These are phyloP conservation scores for Aselliscus stoliczkanus DNA, from an alignment of 2,797 vertebrate species.

Conservation along the genomic window DNA sequence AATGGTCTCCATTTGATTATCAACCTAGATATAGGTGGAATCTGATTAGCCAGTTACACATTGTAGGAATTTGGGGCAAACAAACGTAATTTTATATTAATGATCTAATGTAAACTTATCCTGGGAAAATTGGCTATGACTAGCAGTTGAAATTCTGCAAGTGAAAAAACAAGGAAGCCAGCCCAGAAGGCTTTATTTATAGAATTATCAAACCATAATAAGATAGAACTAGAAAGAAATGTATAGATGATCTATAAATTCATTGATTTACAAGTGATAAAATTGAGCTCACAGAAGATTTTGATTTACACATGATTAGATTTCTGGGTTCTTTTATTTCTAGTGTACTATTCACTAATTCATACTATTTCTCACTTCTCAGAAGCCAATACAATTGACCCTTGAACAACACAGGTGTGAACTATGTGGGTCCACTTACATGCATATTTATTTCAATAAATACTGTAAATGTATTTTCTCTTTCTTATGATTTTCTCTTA, in stretches of 20 bases:
- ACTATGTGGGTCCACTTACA: background rate
- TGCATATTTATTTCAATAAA: background rate
- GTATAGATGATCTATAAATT: background rate
- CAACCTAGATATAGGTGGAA: background rate
- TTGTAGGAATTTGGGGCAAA: background rate
- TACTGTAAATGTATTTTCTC: background rate
- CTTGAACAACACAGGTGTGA: background rate
- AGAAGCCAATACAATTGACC: background rate
- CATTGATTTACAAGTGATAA: background rate
- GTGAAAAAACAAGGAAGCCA: background rate
- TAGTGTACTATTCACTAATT: background rate
- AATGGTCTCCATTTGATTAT: background rate
- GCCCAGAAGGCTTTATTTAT: background rate
- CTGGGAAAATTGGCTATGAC: background rate
- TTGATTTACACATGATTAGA: background rate
- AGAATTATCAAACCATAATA: background rate
- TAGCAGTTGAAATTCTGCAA: background rate
- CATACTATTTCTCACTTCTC: background rate
- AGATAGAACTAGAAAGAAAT: background rate
- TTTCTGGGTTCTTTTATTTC: background rate
- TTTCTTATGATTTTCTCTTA: background rate
- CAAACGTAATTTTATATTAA: background rate
- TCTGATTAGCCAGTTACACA: background rate
- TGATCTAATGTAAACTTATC: background rate
- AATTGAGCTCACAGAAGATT: background rate